Base-by-base conservation (phyloP, 2,113 vertebrate species). In the Hipposideros armiger region DNA sequence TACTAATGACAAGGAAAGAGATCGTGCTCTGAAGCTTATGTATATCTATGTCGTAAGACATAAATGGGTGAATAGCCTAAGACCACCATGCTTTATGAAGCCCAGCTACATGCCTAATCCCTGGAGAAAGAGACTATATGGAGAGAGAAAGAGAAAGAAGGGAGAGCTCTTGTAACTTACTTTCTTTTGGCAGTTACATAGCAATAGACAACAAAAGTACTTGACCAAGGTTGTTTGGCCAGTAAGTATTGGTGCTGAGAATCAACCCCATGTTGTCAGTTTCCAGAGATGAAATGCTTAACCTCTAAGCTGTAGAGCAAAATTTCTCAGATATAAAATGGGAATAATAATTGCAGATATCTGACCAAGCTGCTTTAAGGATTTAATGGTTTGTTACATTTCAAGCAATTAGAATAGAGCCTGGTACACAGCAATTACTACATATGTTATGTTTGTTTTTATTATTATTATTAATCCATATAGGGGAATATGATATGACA, bases 381-480 rank as follows among this genome's bases (percentile, higher is more conserved):
- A 86, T 67, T 62, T 95, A 85, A n/a, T 64, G 87, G 60, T 2
- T 36, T 83, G 45, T 22, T 52, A 30, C 11, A 69, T 84, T 40
- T 60, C 26, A 93, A 30, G 10, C 7, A 82, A 77, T 62, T 89
- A 73, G 45, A 85, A 66, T 58, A 76, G 11, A 95, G 22, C 9
- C 7, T 70, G 11, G 45, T 14, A 66, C 0, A 20, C 5, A 60
- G 26, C 13, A 90, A 66, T 83, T 83, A 78, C 52, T 40, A 47
- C 22, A 14, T 30, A 70, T 40, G 2, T 47, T 66, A 60, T 1
- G 60, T 83, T 74, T 50, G 19, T 32, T 73, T 58, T 90, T 36
- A 32, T 83, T 32, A 50, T 50, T 50, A 84, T 56, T 83, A 82
- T 16, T 96, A 84, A 89, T 86, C 56, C 80, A 87, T 88, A 66